A percentile compares a stretch with the other conserved stretches of the same genome.
Conservation (phyloP, 2,888 invertebrate genomes). For the Apamea epomidion region DNA sequence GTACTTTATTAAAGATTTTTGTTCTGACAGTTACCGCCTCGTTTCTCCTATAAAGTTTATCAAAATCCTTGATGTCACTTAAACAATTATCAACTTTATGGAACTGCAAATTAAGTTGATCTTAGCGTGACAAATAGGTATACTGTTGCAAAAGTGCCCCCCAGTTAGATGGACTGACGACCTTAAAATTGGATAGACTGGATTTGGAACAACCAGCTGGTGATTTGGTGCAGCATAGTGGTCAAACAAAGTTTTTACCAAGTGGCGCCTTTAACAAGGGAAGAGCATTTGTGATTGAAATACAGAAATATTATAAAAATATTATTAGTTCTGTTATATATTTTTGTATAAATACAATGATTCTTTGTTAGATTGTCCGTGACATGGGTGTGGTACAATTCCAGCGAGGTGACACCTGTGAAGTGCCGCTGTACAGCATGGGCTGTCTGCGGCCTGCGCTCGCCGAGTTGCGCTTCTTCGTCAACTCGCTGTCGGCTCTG, state of each 20-base stretch:
- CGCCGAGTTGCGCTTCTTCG: conserved; percentile 78
- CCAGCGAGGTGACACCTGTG: conserved; percentile 74
- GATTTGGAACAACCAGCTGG: background rate
- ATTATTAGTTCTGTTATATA: background rate
- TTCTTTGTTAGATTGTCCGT: background rate
- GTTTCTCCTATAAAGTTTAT: background rate
- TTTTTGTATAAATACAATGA: background rate
- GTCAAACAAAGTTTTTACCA: background rate
- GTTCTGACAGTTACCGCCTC: background rate
- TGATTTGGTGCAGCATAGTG: background rate
- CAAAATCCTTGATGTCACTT: background rate
- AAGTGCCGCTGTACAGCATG: conserved; percentile 70
- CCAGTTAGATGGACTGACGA: background rate
- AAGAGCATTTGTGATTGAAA: background rate
- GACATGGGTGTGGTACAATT: background rate
- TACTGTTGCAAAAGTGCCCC: background rate
- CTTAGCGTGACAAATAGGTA: background rate
- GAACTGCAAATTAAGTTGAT: background rate
- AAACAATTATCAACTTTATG: background rate
- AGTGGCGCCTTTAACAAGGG: background rate
- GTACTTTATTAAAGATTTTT: background rate
- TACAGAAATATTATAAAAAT: background rate
- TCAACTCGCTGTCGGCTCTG: conserved; percentile 78
- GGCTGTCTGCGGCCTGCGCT: conserved; percentile 82
- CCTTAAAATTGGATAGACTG: background rate